phyloP scores from a whole-genome alignment of 2,797 vertebrate genomes.

The Protonibea diacanthus region DNA sequence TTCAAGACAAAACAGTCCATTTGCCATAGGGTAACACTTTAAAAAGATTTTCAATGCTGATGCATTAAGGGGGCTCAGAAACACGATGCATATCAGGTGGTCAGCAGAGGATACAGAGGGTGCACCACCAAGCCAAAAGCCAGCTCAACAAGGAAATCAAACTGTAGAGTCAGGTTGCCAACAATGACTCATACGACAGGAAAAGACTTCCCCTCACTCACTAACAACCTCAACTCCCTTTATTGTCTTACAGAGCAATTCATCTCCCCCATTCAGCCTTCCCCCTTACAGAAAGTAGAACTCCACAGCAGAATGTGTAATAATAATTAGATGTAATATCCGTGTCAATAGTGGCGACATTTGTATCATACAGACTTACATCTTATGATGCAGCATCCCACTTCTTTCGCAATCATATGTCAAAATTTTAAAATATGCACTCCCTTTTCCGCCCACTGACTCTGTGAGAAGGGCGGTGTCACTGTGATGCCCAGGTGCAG shows the following conservation, averaged over 20 bases:
- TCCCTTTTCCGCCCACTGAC: background rate
- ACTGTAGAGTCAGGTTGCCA: slow-evolving; percentile 71
- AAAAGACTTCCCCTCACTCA: slow-evolving; percentile 64
- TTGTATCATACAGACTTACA: background rate
- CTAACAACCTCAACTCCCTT: slow-evolving; percentile 56
- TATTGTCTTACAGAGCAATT: slow-evolving; percentile 54
- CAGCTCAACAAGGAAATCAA: slow-evolving; percentile 77
- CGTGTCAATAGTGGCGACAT: slow-evolving; percentile 20
- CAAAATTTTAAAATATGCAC: slow-evolving; percentile 17
- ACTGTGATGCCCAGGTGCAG: slow-evolving; percentile 18
- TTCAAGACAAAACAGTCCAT: background rate
- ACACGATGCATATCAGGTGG: slow-evolving; percentile 58
- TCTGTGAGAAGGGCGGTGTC: background rate
- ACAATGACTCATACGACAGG: slow-evolving; percentile 75
- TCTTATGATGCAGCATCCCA: background rate
- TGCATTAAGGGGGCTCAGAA: slow-evolving; percentile 45
- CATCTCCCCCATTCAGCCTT: slow-evolving; percentile 37
- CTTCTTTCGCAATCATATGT: slow-evolving; percentile 17
- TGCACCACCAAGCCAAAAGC: slow-evolving; percentile 69
- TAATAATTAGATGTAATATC: background rate
- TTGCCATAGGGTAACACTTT: too few relatives aligned
- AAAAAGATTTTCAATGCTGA: background rate
- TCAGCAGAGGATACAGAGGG: slow-evolving; percentile 62
- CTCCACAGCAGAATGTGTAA: slow-evolving; percentile 11
- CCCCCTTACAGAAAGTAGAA: slow-evolving; percentile 8